Percentiles rank a stretch among this genome's conserved stretches.
phyloP scores from a whole-genome alignment of 1,140 invertebrate genomes.

The Capitella teleta region DNA sequence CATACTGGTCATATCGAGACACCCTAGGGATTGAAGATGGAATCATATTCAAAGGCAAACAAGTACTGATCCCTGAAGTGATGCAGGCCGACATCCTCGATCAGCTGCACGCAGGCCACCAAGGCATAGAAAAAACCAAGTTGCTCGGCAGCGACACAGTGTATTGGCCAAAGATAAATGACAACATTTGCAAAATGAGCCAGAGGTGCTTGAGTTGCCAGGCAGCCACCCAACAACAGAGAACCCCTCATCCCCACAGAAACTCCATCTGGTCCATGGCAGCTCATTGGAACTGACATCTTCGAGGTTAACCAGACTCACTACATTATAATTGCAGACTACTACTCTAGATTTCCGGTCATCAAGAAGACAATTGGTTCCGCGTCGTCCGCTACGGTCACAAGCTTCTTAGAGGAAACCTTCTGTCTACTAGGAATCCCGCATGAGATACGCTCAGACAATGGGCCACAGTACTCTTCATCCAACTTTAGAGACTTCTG shows the following conservation, averaged over 20 bases:
- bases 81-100: constrained; percentile 29
- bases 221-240: constrained; percentile 6
- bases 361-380: background rate
- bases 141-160: constrained; percentile 29
- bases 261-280: constrained; percentile 2
- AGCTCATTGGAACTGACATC: background rate
- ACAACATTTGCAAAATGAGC: constrained; percentile 39
- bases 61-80: constrained; percentile 12
- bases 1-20: constrained; percentile 15
- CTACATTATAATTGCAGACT: background rate
- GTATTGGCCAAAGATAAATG: constrained; percentile 39
- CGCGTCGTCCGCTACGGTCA: background rate
- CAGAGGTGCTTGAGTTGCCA: constrained; percentile 33
- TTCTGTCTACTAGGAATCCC: background rate
- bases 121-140: constrained; percentile 39
- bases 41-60: constrained; percentile 27
- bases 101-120: constrained; percentile 38
- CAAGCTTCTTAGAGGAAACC: background rate
- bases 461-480: background rate
- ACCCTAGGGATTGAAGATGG: constrained; percentile 22
- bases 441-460: background rate
- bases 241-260: constrained; percentile 1
- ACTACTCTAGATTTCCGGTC: background rate
- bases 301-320: too few relatives aligned
- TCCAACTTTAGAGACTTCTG: background rate